Base-by-base conservation (phyloP, 2,113 vertebrate species). In the Nyctereutes procyonoides region DNA sequence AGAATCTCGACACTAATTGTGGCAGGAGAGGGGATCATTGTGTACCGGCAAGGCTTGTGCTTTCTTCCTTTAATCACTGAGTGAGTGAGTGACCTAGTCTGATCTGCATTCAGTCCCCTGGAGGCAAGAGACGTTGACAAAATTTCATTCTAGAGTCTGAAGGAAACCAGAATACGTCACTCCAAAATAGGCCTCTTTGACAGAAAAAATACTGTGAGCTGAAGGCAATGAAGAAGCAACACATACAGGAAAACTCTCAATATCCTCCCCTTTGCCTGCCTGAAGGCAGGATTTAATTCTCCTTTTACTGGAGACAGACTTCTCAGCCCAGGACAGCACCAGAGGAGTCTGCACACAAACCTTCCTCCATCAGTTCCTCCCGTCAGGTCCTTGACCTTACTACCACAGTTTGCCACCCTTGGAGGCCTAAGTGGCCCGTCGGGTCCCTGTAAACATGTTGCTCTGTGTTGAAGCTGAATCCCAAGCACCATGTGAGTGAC, bases 361-460 rank as follows among this genome's bases (percentile, higher is more conserved):
- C 51, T 55, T 79, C 15, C 17, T 51, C 16, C 30, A n/a, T n/a
- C n/a, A 9, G 17, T 80, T 43, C 30, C 51, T 80, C 30, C 16
- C 16, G 20, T 55, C n/a, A 12, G 20, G 38, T 5, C 38, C 38
- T 55, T 56, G 32, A 55, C 77, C 51, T 55, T 22, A 51, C 51
- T 43, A 43, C 38, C 51, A 22, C 9, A 80, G 51, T 80, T n/a
- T 1, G 48, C 48, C 8, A 2, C 74, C 43, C 30, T 55, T 20
- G 51, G 73, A 32, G 6, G 30, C 51, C 28, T 55, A 32, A 19
- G 28, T 48, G 51, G n/a, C 30, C 9, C 3, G 30, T 55, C 76
- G 20, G 14, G 0, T 55, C 16, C 0, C 8, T n/a, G 2, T 10
- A 16, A 53, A n/a, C 10, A 2, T 51, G 22, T 55, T 20, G 5